Conservation (phyloP, 2,113 vertebrate species). For the Dasyprocta punctata region DNA sequence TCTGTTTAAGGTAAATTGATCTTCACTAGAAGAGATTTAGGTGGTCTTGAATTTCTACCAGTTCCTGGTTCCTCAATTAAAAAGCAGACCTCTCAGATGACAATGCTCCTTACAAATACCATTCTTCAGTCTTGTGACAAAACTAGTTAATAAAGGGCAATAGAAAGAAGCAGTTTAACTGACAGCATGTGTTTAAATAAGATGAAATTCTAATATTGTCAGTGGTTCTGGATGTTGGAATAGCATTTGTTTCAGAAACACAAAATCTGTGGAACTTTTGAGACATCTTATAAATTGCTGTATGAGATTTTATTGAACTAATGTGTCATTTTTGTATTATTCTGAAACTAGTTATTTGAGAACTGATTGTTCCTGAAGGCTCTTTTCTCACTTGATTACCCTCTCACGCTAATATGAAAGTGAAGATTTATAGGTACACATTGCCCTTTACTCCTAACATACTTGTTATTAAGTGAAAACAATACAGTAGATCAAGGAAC, state of each 20-base stretch:
- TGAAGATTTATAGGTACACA: neutral
- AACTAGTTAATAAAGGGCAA: neutral
- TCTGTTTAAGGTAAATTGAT: neutral
- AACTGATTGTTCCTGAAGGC: neutral
- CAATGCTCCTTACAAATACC: neutral
- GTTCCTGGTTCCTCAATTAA: neutral
- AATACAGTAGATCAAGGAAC: neutral
- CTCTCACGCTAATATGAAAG: neutral
- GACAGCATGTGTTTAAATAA: neutral
- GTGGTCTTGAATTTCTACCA: neutral
- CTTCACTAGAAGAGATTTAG: neutral
- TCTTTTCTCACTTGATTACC: neutral
- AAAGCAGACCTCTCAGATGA: neutral
- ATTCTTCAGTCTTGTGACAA: neutral
- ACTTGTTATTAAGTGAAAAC: neutral
- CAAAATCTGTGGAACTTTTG: neutral
- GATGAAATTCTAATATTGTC: neutral
- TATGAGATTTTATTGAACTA: neutral
- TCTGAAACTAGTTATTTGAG: neutral
- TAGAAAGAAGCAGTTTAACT: neutral
- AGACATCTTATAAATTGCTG: neutral
- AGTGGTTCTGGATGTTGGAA: neutral
- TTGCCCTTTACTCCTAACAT: neutral
- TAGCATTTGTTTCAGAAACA: neutral
- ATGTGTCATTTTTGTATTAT: neutral